A percentile compares a stretch with the other conserved stretches of the same genome.
Conservation (phyloP, 2,797 vertebrate genomes). For the Sus cebifrons region DNA sequence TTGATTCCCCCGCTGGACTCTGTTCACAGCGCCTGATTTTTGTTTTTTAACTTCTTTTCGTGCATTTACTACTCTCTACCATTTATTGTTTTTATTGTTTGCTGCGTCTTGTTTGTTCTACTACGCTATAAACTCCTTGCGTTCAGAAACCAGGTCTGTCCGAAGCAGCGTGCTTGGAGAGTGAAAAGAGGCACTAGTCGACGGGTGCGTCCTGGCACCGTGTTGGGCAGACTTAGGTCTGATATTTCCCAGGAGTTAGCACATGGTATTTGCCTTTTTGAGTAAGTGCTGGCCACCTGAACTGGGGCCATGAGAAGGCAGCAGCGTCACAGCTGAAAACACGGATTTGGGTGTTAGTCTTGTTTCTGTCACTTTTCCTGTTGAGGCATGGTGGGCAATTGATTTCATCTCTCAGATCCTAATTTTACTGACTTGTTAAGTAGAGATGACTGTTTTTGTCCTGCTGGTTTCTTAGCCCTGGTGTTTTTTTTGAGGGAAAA, state of each 20-base stretch:
- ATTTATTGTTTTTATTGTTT: not conserved
- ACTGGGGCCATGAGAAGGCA: not conserved
- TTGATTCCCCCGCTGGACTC: not conserved
- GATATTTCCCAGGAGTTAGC: not conserved
- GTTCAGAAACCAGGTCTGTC: not conserved
- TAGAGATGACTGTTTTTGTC: not conserved
- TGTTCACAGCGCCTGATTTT: not conserved
- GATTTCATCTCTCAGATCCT: not conserved
- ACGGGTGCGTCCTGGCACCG: not conserved
- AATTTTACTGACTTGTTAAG: slow-evolving; percentile 3
- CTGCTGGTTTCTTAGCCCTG: not conserved
- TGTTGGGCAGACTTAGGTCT: not conserved
- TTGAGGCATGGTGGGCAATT: not conserved
- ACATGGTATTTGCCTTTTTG: not conserved
- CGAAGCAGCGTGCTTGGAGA: not conserved
- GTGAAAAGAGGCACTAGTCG: not conserved
- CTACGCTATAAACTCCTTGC: not conserved
- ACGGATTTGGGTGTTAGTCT: not conserved
- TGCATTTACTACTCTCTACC: not conserved
- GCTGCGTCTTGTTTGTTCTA: not conserved
- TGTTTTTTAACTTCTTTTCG: not conserved
- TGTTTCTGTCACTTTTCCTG: not conserved
- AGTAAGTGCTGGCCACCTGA: not conserved
- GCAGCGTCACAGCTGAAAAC: not conserved
- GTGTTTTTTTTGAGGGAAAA: not conserved